Percentiles rank a stretch among this genome's conserved stretches.
phyloP scores from a whole-genome alignment of 2,113 vertebrate genomes.

The Strix uralensis region DNA sequence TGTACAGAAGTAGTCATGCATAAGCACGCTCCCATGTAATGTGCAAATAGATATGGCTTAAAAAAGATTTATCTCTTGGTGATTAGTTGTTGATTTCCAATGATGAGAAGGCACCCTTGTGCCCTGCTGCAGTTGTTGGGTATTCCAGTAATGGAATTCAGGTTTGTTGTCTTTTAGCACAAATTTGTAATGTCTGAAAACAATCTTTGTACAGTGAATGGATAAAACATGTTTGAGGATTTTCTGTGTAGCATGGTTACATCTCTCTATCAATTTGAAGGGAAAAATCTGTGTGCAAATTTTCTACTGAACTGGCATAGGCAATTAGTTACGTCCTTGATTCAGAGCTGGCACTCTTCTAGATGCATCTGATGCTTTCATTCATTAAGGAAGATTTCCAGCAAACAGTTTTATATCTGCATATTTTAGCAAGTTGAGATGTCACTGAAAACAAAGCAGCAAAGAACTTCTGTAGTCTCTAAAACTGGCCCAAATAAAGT shows the following conservation, averaged over 20 bases:
- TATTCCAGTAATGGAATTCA: background rate
- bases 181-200: background rate
- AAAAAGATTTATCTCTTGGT: background rate
- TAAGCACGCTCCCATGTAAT: background rate
- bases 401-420: background rate
- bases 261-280: background rate
- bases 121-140: background rate
- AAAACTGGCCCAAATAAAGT: background rate
- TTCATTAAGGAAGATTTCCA: slow-evolving; percentile 24
- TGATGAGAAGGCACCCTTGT: background rate
- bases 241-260: background rate
- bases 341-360: slow-evolving; percentile 1
- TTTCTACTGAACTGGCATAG: background rate
- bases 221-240: background rate
- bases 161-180: background rate
- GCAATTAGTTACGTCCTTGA: background rate
- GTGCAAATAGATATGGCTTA: background rate
- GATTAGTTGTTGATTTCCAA: background rate
- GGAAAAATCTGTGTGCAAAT: background rate
- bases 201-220: background rate
- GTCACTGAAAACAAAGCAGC: background rate
- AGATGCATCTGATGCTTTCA: slow-evolving; percentile 21
- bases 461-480: background rate
- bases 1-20: background rate
- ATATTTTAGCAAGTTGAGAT: slow-evolving; percentile 6